phyloP scores from a whole-genome alignment of 2,113 vertebrate species.

The Patagioenas fasciata region DNA sequence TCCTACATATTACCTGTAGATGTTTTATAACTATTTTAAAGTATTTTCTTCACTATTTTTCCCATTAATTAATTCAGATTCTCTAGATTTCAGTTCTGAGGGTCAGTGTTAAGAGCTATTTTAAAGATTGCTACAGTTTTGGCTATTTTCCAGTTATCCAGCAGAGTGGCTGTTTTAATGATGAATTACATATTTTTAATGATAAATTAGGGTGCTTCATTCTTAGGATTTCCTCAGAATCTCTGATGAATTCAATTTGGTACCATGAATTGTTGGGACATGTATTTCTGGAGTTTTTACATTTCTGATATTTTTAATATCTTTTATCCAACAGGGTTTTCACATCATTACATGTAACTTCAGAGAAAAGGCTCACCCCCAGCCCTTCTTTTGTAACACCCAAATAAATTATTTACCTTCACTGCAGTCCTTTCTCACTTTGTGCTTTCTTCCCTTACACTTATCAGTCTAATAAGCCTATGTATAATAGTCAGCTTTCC shows the following conservation, averaged over 20 bases:
- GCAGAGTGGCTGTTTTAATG: conserved; percentile 42
- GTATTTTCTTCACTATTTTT: not conserved
- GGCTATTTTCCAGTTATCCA: conserved; percentile 17
- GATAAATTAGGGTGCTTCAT: conserved; percentile 40
- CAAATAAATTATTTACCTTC: not conserved
- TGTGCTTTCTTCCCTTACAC: not conserved
- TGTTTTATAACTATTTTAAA: conserved; percentile 9
- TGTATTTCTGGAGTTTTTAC: not conserved
- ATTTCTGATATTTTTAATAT: not conserved
- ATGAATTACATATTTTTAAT: conserved; percentile 39
- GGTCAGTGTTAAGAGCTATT: conserved; percentile 18
- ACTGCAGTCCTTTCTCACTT: not conserved
- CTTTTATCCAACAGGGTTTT: conserved; percentile 13
- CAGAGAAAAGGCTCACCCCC: not conserved
- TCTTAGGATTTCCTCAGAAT: conserved; percentile 2
- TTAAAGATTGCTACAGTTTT: conserved; percentile 24
- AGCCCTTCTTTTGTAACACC: not conserved
- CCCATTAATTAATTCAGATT: not conserved
- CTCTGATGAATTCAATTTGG: not conserved
- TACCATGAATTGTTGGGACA: conserved; percentile 12
- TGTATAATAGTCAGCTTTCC: not conserved
- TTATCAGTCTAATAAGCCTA: not conserved
- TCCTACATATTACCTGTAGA: not conserved
- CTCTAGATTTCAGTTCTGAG: not conserved
- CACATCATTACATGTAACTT: not conserved